These are phyloP conservation scores for Thalassophryne amazonica DNA, from an alignment of 2,797 vertebrate species.

Conservation along the genomic window DNA sequence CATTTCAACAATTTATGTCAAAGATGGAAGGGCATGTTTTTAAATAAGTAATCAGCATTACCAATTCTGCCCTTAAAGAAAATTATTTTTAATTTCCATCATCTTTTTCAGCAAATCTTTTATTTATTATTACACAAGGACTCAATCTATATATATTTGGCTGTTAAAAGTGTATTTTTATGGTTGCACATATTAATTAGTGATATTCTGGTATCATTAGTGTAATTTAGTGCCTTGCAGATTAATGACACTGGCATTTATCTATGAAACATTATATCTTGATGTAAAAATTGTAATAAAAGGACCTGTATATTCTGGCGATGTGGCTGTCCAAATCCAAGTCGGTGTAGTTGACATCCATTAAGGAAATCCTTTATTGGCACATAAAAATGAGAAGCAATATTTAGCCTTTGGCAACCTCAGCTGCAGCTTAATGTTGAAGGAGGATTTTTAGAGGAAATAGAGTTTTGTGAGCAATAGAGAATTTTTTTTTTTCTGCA, in stretches of 20 bases:
- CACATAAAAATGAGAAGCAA: slow-evolving; percentile 82
- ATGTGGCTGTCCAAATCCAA: slow-evolving; percentile 72
- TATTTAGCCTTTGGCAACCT: slow-evolving; percentile 76
- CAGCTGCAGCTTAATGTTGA: slow-evolving; percentile 57
- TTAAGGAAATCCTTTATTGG: slow-evolving; percentile 84
- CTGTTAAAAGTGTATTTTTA: slow-evolving; percentile 70
- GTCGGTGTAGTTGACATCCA: slow-evolving; percentile 77
- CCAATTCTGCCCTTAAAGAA: slow-evolving; percentile 13
- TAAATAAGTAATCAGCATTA: no score
- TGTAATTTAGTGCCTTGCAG: slow-evolving; percentile 76
- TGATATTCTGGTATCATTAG: slow-evolving; percentile 80
- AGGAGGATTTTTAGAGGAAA: slow-evolving; percentile 16
- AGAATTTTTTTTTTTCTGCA: slow-evolving; percentile 26
- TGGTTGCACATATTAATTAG: slow-evolving; percentile 78
- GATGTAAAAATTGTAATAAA: slow-evolving; percentile 83
- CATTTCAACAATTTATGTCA: no score
- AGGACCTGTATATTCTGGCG: slow-evolving; percentile 72
- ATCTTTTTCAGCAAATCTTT: slow-evolving; percentile 50
- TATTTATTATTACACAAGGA: slow-evolving; percentile 59
- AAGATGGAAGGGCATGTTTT: no score
- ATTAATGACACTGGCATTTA: slow-evolving; percentile 83
- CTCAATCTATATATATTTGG: slow-evolving; percentile 65
- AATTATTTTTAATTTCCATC: slow-evolving; percentile 48
- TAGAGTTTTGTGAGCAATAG: slow-evolving; percentile 22
- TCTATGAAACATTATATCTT: slow-evolving; percentile 84